Evolutionary conservation across 2,797 vertebrate genomes (phyloP).

Genomic region (Epinephelus coioides): DNA sequence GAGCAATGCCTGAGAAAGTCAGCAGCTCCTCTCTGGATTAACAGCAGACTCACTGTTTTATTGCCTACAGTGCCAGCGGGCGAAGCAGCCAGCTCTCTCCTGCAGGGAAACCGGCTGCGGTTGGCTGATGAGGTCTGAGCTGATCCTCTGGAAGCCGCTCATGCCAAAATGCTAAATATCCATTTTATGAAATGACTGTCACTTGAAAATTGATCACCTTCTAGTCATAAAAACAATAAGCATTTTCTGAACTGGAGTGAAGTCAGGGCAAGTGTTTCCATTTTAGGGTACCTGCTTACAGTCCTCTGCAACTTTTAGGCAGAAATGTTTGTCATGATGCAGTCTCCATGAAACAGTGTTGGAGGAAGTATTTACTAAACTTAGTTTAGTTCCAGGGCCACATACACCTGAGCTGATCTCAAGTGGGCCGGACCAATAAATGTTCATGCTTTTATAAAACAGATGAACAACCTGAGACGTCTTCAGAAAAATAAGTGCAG

Average conservation of each 20-base stretch:
- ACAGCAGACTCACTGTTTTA: constrained; percentile 65
- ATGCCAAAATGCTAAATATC: constrained; percentile 55
- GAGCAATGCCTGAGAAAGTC: constrained; percentile 79
- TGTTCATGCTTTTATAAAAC: no score
- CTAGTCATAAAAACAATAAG: constrained; percentile 27
- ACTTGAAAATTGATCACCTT: constrained; percentile 43
- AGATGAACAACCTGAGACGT: no score
- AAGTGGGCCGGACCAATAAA: no score
- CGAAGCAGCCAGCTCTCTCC: constrained; percentile 48
- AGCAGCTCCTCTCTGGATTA: constrained; percentile 74
- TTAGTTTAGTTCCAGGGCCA: no score
- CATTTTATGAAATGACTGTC: constrained; percentile 41
- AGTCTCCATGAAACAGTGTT: neutral
- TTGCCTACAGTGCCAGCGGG: constrained; percentile 64
- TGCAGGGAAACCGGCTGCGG: constrained; percentile 59
- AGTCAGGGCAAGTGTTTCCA: neutral
- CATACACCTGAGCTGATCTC: no score
- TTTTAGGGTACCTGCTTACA: neutral
- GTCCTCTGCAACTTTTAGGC: neutral
- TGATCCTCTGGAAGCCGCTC: constrained; percentile 50
- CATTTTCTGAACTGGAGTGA: neutral
- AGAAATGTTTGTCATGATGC: neutral
- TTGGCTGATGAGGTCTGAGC: constrained; percentile 51
- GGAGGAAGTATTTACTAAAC: no score
- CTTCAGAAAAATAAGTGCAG: no score